Evolutionary conservation across 2,797 vertebrate genomes (phyloP).

Genomic region (Florisuga fusca): DNA sequence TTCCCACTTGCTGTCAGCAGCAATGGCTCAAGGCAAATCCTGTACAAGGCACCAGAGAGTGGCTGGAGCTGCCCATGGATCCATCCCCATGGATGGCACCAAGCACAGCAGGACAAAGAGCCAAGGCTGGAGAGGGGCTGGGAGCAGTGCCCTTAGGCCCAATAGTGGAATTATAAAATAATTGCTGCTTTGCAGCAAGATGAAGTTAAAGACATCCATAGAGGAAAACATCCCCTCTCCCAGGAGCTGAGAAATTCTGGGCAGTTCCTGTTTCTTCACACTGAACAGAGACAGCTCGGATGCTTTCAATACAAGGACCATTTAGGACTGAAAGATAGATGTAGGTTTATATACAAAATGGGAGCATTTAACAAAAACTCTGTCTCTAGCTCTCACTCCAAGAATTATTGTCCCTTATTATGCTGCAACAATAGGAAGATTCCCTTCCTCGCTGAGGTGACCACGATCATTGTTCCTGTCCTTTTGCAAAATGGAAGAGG

Average conservation of each 20-base stretch:
- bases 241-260: neutral
- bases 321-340: slow-evolving; percentile 52
- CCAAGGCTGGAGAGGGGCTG: too few species aligned
- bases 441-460: slow-evolving; percentile 30
- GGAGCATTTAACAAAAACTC: slow-evolving; percentile 48
- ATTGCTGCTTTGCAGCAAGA: neutral
- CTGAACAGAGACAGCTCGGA: neutral
- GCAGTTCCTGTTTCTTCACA: slow-evolving; percentile 5
- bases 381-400: neutral
- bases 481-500: slow-evolving; percentile 11
- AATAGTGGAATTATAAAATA: neutral
- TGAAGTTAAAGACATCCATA: accelerated
- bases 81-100: too few species aligned
- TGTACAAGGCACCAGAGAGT: neutral
- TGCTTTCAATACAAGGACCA: slow-evolving; percentile 16
- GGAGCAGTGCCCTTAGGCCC: accelerated
- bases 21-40: slow-evolving; percentile 74
- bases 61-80: neutral
- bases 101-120: too few species aligned
- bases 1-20: neutral
- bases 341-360: slow-evolving; percentile 44
- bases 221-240: neutral
- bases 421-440: slow-evolving; percentile 33
- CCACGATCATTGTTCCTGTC: neutral
- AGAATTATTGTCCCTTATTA: slow-evolving; percentile 59